Evolutionary conservation across 2,113 vertebrate species (phyloP).

Genomic region (Carollia perspicillata): DNA sequence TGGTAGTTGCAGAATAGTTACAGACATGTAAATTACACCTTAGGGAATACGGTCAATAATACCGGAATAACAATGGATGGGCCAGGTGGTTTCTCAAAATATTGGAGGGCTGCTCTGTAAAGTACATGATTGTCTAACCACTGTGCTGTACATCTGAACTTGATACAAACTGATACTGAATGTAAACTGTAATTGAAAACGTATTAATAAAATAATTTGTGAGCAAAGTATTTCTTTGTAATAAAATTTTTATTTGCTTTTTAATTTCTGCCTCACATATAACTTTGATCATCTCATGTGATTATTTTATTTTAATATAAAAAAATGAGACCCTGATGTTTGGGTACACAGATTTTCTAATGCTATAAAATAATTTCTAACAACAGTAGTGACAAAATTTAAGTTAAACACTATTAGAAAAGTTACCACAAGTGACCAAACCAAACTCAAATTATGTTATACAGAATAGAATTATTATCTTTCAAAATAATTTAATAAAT

Average conservation of each 20-base stretch:
- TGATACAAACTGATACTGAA: neutral
- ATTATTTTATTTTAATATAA: neutral
- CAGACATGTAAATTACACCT: neutral
- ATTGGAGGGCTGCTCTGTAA: neutral
- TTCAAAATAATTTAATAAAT: neutral
- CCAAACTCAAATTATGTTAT: neutral
- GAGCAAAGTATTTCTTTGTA: neutral
- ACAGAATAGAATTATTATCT: neutral
- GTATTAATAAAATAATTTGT: neutral
- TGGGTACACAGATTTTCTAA: neutral
- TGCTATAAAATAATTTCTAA: neutral
- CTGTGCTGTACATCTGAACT: neutral
- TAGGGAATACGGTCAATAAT: neutral
- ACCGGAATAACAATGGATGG: neutral
- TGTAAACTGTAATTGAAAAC: neutral
- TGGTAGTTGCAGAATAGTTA: neutral
- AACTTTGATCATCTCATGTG: neutral
- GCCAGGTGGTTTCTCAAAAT: neutral
- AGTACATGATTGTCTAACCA: neutral
- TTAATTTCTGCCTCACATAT: neutral
- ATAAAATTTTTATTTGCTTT: constrained; percentile 4
- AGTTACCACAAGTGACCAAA: neutral
- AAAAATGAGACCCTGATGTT: neutral
- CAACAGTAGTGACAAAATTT: neutral
- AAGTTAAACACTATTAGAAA: neutral